These are phyloP conservation scores for Acrocyrtus sp. DNA, from an alignment of 2,888 invertebrate species.

Conservation along the genomic window DNA sequence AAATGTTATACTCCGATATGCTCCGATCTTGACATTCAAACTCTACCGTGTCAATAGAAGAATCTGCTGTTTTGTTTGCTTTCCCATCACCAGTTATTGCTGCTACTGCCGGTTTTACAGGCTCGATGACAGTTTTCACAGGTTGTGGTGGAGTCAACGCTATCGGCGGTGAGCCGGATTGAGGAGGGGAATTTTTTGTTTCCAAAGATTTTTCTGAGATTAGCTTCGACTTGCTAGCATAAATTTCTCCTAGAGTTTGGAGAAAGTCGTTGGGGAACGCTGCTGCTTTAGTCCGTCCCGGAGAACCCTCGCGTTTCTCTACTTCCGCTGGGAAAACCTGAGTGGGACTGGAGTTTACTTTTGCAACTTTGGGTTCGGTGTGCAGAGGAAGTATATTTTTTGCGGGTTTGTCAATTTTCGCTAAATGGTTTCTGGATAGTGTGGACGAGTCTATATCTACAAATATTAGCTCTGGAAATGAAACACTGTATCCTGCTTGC, in stretches of 20 bases:
- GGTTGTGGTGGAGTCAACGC: not conserved
- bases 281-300: not conserved
- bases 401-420: too few species aligned
- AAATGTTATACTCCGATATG: slow-evolving; percentile 44
- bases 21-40: slow-evolving; percentile 37
- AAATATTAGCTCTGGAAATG: too few species aligned
- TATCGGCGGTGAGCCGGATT: not conserved
- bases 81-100: not conserved
- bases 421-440: too few species aligned
- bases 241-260: slow-evolving; percentile 38
- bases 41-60: slow-evolving; percentile 31
- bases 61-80: slow-evolving; percentile 5
- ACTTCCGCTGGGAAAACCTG: not conserved
- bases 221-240: slow-evolving; percentile 32
- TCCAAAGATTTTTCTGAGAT: slow-evolving; percentile 3
- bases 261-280: slow-evolving; percentile 38
- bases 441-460: too few species aligned
- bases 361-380: not conserved
- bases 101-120: not conserved
- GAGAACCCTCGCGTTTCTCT: not conserved
- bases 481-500: too few species aligned
- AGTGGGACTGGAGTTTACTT: not conserved
- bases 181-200: not conserved
- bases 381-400: too few species aligned
- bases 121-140: not conserved